These are phyloP conservation scores for human (Homo sapiens) DNA, from an alignment of 2,113 vertebrate species.

Conservation along the genomic window DNA sequence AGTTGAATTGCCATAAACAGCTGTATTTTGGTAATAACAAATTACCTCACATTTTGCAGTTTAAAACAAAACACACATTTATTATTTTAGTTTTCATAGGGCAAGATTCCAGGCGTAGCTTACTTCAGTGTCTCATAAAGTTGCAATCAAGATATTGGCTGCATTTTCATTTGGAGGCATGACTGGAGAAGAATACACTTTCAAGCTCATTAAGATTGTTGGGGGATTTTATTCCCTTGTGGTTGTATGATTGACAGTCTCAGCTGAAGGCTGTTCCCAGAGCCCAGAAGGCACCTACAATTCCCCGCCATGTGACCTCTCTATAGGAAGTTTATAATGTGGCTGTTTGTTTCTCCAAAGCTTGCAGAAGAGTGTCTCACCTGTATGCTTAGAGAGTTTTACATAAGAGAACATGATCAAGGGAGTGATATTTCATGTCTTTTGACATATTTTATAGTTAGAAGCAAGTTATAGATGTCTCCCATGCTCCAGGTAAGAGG, in stretches of 20 bases:
- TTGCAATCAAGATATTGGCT: background rate
- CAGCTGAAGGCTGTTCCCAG: background rate
- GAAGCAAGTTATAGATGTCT: background rate
- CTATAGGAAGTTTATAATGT: background rate
- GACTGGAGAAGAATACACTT: background rate
- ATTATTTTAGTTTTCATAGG: background rate
- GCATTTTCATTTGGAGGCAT: background rate
- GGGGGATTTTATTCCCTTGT: background rate
- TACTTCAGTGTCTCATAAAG: background rate
- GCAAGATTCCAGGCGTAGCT: background rate
- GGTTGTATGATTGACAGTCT: background rate
- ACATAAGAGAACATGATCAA: background rate
- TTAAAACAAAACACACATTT: background rate
- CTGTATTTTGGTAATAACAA: background rate
- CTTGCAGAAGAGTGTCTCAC: background rate
- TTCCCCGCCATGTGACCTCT: background rate
- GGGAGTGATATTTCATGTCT: background rate
- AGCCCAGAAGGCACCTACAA: background rate
- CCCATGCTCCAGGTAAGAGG: background rate
- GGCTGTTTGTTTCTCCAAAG: background rate
- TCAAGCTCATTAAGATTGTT: background rate
- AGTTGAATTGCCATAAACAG: background rate
- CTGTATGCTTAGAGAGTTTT: background rate
- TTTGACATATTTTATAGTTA: background rate
- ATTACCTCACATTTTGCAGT: background rate